phyloP scores from a whole-genome alignment of 2,888 invertebrate species.

The Cosmia trapezina region DNA sequence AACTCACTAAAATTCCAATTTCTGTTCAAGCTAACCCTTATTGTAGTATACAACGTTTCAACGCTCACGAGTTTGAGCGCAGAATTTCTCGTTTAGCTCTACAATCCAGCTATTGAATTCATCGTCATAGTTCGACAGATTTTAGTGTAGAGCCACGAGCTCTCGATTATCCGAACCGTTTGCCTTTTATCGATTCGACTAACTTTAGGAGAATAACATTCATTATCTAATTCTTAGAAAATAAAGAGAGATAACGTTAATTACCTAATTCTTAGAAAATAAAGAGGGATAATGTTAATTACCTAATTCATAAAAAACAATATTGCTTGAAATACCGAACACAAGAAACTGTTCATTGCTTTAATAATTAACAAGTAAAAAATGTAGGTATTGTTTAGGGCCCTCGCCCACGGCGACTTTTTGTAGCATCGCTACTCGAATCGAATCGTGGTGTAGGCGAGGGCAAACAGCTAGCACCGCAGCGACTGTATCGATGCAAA shows the following conservation, averaged over 20 bases:
- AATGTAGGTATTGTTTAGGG: neutral
- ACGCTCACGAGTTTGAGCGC: slow-evolving; percentile 2
- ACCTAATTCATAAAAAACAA: neutral
- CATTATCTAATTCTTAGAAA: too few relatives aligned
- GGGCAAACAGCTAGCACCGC: too few relatives aligned
- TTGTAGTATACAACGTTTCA: slow-evolving; percentile 23
- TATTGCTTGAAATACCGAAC: neutral
- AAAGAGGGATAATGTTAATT: neutral
- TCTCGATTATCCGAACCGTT: slow-evolving; percentile 43
- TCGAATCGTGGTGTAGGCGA: too few relatives aligned
- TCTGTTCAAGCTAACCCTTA: neutral
- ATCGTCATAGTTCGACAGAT: slow-evolving; percentile 33
- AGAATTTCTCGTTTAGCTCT: slow-evolving; percentile 9
- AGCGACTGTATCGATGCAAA: too few relatives aligned
- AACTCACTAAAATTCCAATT: neutral
- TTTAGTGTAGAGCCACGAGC: slow-evolving; percentile 10
- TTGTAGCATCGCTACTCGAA: too few relatives aligned
- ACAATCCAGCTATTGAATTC: slow-evolving; percentile 39
- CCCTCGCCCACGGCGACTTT: too few relatives aligned
- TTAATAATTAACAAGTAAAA: neutral
- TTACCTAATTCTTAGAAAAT: neutral
- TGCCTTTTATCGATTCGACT: slow-evolving; percentile 29
- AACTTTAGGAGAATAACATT: neutral
- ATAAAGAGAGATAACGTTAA: neutral
- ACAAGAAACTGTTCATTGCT: neutral